phyloP scores from a whole-genome alignment of 2,888 invertebrate species.

The Diogma glabrata region DNA sequence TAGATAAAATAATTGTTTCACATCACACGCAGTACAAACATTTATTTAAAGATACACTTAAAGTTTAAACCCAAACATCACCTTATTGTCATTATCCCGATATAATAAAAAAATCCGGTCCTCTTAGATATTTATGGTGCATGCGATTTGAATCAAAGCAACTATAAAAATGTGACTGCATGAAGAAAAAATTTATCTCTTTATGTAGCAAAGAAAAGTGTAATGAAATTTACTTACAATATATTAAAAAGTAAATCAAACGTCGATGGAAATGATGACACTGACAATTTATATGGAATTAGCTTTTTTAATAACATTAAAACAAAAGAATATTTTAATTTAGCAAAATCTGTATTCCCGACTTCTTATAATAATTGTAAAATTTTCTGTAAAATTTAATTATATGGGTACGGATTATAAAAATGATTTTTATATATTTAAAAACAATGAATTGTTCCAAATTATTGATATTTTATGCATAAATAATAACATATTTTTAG shows the following conservation, averaged over 20 bases:
- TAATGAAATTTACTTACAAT: background rate
- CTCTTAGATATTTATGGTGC: conserved; percentile 14
- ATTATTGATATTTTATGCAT: no score
- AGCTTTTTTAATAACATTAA: no score
- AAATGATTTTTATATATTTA: no score
- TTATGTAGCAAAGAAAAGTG: background rate
- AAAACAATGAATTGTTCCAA: no score
- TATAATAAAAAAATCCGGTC: conserved; percentile 12
- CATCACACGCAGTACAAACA: background rate
- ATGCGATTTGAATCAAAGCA: conserved; percentile 15
- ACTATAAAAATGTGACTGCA: conserved; percentile 13
- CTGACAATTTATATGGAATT: no score
- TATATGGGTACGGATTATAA: no score
- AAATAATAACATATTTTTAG: no score
- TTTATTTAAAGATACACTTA: conserved; percentile 12
- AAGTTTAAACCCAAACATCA: conserved; percentile 16
- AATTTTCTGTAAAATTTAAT: no score
- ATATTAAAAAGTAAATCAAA: background rate
- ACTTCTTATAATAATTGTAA: no score
- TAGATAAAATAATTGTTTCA: background rate
- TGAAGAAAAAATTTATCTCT: conserved; percentile 14
- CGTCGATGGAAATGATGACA: no score
- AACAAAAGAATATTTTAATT: no score
- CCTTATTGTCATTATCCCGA: conserved; percentile 14
- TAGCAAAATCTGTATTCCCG: no score